Evolutionary conservation across 2,888 invertebrate species (phyloP).

Genomic region (Hedychridium roseum): DNA sequence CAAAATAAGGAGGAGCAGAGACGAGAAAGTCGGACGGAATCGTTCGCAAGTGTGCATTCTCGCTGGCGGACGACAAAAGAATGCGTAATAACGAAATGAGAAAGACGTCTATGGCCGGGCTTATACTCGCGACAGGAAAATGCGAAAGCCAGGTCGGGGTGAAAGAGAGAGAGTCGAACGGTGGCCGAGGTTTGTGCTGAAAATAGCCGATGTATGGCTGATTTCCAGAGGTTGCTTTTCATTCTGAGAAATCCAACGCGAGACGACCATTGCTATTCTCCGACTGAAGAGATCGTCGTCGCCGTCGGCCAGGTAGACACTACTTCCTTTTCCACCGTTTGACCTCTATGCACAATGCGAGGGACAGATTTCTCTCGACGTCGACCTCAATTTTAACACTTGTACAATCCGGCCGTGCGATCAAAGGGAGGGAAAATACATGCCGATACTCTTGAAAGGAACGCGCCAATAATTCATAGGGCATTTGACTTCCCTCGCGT

Average conservation of each 20-base stretch:
- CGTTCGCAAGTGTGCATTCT: conserved; percentile 1
- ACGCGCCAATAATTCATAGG: neutral
- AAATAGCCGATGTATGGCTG: conserved; percentile 16
- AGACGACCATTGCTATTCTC: conserved; percentile 22
- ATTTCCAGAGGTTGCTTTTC: conserved; percentile 22
- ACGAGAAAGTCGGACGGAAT: conserved; percentile 26
- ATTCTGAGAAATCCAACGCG: conserved; percentile 16
- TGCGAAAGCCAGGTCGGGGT: neutral
- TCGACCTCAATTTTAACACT: conserved; percentile 2
- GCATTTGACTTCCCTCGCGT: neutral
- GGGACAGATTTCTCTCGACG: neutral
- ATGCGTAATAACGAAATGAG: conserved; percentile 2
- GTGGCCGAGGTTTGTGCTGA: neutral
- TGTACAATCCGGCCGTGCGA: neutral
- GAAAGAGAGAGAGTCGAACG: conserved; percentile 1
- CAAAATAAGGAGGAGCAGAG: conserved; percentile 21
- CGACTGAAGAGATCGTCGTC: conserved; percentile 23
- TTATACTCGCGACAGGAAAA: neutral
- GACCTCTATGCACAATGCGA: neutral
- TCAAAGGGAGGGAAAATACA: neutral
- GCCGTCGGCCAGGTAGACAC: conserved; percentile 26
- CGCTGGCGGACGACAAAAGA: conserved; percentile 11
- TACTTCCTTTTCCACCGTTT: conserved; percentile 5
- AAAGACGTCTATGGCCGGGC: neutral
- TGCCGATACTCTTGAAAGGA: neutral